These are phyloP conservation scores for Salmo trutta DNA, from an alignment of 2,797 vertebrate genomes.

Conservation along the genomic window DNA sequence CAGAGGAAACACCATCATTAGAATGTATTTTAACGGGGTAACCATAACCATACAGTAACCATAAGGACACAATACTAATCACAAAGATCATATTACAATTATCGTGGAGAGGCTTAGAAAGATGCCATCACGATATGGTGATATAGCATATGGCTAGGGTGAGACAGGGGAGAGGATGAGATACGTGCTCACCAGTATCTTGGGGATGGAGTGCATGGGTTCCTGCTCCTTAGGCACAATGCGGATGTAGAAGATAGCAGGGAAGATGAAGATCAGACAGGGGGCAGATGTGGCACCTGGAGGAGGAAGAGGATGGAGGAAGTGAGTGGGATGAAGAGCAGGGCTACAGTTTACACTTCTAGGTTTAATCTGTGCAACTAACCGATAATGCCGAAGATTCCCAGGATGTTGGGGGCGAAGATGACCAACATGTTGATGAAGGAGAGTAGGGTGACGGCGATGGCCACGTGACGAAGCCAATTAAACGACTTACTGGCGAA, in stretches of 20 bases:
- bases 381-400: conserved; percentile 97
- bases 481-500: conserved; percentile 90
- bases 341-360: not conserved
- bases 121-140: not conserved
- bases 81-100: not conserved
- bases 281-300: conserved; percentile 96
- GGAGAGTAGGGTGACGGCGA: conserved; percentile 83
- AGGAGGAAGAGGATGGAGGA: conserved; percentile 23
- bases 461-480: conserved; percentile 87
- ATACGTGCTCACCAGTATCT: conserved; percentile 84
- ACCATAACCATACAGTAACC: not conserved
- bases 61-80: not conserved
- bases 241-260: conserved; percentile 95
- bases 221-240: conserved; percentile 94
- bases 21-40: not conserved
- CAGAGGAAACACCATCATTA: not conserved
- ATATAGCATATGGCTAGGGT: not conserved
- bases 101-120: not conserved
- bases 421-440: conserved; percentile 95
- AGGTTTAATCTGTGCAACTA: conserved; percentile 55
- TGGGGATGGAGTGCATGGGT: conserved; percentile 84
- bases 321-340: not conserved
- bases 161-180: not conserved
- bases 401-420: conserved; percentile 95
- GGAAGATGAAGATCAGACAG: conserved; percentile 99